Base-by-base conservation (phyloP, 2,113 vertebrate species). In the Synodontis membranacea region DNA sequence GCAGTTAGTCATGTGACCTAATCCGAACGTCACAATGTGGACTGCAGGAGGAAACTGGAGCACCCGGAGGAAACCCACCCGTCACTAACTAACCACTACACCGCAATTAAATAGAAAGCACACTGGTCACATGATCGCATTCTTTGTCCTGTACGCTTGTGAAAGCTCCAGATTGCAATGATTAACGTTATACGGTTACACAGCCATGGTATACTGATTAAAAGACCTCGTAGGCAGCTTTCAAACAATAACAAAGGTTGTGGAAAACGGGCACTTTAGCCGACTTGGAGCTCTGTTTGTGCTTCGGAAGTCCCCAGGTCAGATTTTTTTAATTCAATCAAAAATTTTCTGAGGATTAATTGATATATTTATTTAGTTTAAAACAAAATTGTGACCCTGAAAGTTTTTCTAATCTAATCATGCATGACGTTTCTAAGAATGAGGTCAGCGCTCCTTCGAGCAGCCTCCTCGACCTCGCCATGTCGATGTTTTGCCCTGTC, bases 401-500 rank as follows among this genome's bases (percentile, higher is more conserved):
- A 70, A 39, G 3, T 70, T 72, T 2, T 42, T 23, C 25, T n/a
- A n/a, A n/a, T n/a, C n/a, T n/a, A n/a, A 21, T 70, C 66, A 28
- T 46, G 46, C 42, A 46, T 46, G 72, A 75, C 48, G 72, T 48
- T 75, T 46, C 21, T 75, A 42, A 23, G 17, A 72, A 46, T n/a
- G 11, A 75, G 42, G 25, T 46, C 14, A 79, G 25, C 17, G 72
- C 21, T n/a, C n/a, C n/a, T n/a, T n/a, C n/a, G n/a, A 75, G 6
- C 42, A 28, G 72, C 42, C 48, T 46, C 21, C 14, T 42, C 34
- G 23, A 72, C 23, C 12, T 48, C 2, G 23, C 23, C 42, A 1
- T 86, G n/a, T 66, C 62, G 58, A 46, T 54, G 25, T 68, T 79
- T 58, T 56, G 25, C 3, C 39, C 19, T 70, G 48, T 86, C 72